phyloP scores from a whole-genome alignment of 2,888 invertebrate genomes.

The Meandrusa payeni region DNA sequence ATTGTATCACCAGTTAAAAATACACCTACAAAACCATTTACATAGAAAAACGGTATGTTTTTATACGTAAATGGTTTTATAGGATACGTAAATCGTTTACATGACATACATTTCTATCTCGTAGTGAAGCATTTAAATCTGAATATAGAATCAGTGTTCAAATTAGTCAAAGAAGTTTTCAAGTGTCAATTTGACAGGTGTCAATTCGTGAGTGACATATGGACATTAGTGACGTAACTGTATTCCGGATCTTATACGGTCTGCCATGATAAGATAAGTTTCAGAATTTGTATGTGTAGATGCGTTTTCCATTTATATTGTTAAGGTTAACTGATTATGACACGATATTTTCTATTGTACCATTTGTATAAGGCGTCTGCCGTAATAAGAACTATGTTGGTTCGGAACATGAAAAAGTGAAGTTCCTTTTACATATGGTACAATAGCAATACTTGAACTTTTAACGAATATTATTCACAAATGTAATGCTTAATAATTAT shows the following conservation, averaged over 20 bases:
- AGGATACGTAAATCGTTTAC: too few relatives aligned
- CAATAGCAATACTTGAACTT: constrained; percentile 5
- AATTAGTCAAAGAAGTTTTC: too few relatives aligned
- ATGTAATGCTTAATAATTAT: constrained; percentile 6
- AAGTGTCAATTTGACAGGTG: constrained; percentile 13
- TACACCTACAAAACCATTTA: too few relatives aligned
- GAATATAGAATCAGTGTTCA: too few relatives aligned
- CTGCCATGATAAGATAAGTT: constrained; percentile 21
- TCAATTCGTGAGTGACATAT: constrained; percentile 7
- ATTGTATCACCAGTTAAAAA: too few relatives aligned
- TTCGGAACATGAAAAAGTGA: neutral
- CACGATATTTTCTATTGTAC: neutral
- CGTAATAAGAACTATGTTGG: neutral
- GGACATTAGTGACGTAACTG: constrained; percentile 16
- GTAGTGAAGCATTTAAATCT: too few relatives aligned
- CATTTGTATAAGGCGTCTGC: constrained; percentile 3
- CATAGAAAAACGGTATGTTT: too few relatives aligned
- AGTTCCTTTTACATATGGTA: constrained; percentile 4
- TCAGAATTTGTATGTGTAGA: constrained; percentile 11
- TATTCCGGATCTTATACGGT: constrained; percentile 16
- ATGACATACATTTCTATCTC: too few relatives aligned
- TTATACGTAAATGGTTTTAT: too few relatives aligned
- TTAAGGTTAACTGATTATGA: constrained; percentile 1
- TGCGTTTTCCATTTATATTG: constrained; percentile 21
- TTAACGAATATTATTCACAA: constrained; percentile 1